Evolutionary conservation across 2,113 vertebrate species (phyloP), one percentile per base, ranked within the genome.

Genomic region (Lepus europaeus): DNA sequence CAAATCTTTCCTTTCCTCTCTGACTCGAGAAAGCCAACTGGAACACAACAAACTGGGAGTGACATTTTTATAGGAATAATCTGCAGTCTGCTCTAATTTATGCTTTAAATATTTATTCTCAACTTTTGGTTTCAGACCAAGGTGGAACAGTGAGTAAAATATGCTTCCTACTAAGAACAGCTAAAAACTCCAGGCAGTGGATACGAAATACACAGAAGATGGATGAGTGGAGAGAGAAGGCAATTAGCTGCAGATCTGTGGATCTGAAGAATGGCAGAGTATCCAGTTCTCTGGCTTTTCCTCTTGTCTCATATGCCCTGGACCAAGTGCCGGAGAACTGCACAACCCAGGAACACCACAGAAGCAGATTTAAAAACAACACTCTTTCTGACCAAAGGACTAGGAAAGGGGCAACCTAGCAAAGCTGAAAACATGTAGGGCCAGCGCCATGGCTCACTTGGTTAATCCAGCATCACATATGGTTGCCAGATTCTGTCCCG

Each of bases 61-160:
- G 66, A 90, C 17, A 33, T 74, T 95, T 81, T 96, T 79, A 63
- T 74, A 84, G 82, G 9, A 83, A 90, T 90, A 92, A 56, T 76
- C 61, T 90, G 59, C 8, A 74, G 33, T 90, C 89, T 87, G 29
- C 45, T 45, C 51, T 93, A 73, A 72, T 85, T 93, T 89, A 68
- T 49, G 59, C 51, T 90, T 89, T 87, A 73, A 93, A 91, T 45
- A 12, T 68, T 84, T 91, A 80, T 91, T 77, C 59, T 93, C 36
- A 74, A 68, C 27, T 89, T 89, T 36, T 78, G 17, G 2, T 80
- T 95, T 89, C 23, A 64, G 51, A 77, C 14, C 25, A 77, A 82
- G 61, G 49, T 81, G 17, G 53, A 31, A 13, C 59, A 80, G 56
- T 81, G 49, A 49, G 72, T 31, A 36, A 33, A 72, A 3, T 72